Evolutionary conservation across 1,140 invertebrate genomes (phyloP), one percentile per base, ranked within the genome.

Genomic region (Odontomachus brunneus): DNA sequence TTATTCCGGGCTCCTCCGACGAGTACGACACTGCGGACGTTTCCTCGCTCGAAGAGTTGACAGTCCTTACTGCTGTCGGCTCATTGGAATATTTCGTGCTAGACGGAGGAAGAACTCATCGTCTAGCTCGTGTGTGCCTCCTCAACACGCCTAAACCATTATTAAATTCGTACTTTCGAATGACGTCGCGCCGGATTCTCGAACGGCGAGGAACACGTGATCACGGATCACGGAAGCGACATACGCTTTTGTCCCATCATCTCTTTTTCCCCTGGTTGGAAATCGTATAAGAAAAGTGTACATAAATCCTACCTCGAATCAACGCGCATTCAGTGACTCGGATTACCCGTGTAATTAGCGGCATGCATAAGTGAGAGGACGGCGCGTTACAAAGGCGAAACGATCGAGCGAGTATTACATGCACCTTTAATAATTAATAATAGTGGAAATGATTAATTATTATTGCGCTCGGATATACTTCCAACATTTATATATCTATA

Each of bases 71-170:
- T n/a, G 15, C 62, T 4, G 14, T 53, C 22, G 11, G n/a, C 82
- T 88, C 83, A 74, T 88, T 88, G 51, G 51, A 88, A 86, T 90
- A 89, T 87, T 90, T 89, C 57, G 87, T 49, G 62, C 74, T 73
- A n/a, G 49, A 72, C 38, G 57, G 74, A 76, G 69, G 26, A 53
- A 55, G 48, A 51, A 66, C 55, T 62, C 55, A 83, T 85, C 66
- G 63, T 19, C 60, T 12, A 22, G 1, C 12, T 63, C 9, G 15
- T n/a, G n/a, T n/a, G n/a, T 7, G 1, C 9, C 53, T 63, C 65
- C n/a, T n/a, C 65, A 65, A n/a, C 60, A 44, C 29, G 48, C 14
- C 24, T 22, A 49, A 48, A 55, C 17, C 60, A 19, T 84, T 59
- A 7, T 60, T 48, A 53, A 69, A 78, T 57, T 60, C 51, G 11